Evolutionary conservation across 2,113 vertebrate species (phyloP), one percentile per base, ranked within the genome.

Genomic region (Azemiops feae): DNA sequence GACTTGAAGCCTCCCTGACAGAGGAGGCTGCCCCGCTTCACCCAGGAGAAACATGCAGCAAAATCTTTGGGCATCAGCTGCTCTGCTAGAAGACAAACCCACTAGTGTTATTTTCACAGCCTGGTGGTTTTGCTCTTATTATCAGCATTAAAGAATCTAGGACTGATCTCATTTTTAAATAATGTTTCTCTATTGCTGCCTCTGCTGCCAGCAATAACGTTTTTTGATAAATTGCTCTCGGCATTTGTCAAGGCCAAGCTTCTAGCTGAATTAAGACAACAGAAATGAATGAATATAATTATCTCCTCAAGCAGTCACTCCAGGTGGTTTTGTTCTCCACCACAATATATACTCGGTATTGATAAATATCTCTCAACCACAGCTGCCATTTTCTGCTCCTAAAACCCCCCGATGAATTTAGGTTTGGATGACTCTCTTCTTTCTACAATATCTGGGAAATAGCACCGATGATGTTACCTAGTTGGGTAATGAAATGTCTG

Each of bases 211-310:
- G 95, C 85, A 96, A 91, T 95, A 96, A 95, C 92, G 95, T 90
- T 50, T 95, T 93, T 3, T 93, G 91, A 95, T 92, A 95, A 96
- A 95, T 96, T 96, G 94, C 89, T 91, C 30, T 90, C 1, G 95
- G 57, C 74, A 96, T 96, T 96, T 95, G 96, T 96, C 91, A 97
- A 12, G 87, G 95, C 95, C 92, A 96, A 92, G 74, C 95, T 96
- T 96, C 86, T 91, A 91, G 89, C 43, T 95, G 96, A 97, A 97
- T 95, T 95, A 95, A 96, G 94, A 95, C 94, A 96, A 92, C 94
- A 94, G 85, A 95, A 97, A 96, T 90, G 94, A 91, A 96, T 97
- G 93, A 95, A 89, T 96, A 60, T 95, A 96, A 96, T 94, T 96
- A 86, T 64, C 93, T 96, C 92, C 95, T 94, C 86, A 95, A 96